Conservation (phyloP, 1,140 invertebrate genomes). For the Drosophila pruinosa region DNA sequence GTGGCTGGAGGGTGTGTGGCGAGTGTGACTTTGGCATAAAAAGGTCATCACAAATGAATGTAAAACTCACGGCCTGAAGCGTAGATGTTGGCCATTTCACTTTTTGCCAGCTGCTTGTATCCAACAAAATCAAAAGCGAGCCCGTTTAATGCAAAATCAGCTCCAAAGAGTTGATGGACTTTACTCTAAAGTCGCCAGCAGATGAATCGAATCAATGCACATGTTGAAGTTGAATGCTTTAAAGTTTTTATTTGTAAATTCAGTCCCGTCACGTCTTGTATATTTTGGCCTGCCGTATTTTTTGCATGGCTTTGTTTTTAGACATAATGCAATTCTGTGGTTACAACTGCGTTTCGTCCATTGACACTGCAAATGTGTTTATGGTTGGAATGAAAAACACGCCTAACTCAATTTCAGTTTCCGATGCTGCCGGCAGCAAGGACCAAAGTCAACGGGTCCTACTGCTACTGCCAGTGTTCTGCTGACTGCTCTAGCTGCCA, state of each 20-base stretch:
- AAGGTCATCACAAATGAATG: slow-evolving; percentile 42
- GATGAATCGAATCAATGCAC: neutral
- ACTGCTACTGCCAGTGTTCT: neutral
- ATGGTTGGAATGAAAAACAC: slow-evolving; percentile 52
- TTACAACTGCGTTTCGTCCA: slow-evolving; percentile 17
- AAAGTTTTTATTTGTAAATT: neutral
- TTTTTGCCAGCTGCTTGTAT: slow-evolving; percentile 26
- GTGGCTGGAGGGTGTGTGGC: slow-evolving; percentile 10
- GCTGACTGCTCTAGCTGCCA: neutral
- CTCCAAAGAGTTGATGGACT: neutral
- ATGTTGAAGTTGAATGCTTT: neutral
- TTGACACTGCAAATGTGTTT: slow-evolving; percentile 49
- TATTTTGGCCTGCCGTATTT: neutral
- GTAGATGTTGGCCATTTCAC: slow-evolving; percentile 49
- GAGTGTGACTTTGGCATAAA: slow-evolving; percentile 5
- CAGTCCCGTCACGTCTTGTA: neutral
- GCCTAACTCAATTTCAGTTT: slow-evolving; percentile 59
- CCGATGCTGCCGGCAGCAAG: slow-evolving; percentile 18
- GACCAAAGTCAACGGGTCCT: neutral
- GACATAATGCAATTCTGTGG: slow-evolving; percentile 56
- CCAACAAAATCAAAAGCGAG: neutral
- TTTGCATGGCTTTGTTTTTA: slow-evolving; percentile 29
- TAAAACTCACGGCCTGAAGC: slow-evolving; percentile 52
- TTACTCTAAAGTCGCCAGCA: neutral
- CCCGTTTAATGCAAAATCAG: neutral